phyloP scores from a whole-genome alignment of 2,113 vertebrate species.

The Cathartes aura region DNA sequence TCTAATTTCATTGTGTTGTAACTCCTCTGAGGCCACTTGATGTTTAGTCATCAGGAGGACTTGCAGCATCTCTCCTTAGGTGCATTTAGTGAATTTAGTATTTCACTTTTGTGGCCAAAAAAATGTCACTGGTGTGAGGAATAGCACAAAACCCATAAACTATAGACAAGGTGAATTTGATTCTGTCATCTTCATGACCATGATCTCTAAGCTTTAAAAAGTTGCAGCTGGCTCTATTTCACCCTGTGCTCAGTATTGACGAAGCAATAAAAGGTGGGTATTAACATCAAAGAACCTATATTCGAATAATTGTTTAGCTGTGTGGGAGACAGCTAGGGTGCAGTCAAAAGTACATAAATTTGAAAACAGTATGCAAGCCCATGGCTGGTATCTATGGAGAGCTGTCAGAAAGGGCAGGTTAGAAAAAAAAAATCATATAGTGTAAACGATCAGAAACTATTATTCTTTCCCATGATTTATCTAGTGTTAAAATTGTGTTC shows the following conservation, averaged over 20 bases:
- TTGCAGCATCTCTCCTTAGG: neutral
- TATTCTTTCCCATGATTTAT: neutral
- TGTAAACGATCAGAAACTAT: neutral
- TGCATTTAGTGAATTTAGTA: conserved; percentile 42
- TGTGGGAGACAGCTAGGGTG: neutral
- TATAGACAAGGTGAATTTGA: conserved; percentile 16
- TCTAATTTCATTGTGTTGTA: neutral
- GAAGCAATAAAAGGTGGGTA: conserved; percentile 36
- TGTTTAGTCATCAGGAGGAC: neutral
- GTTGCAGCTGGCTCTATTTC: conserved; percentile 25
- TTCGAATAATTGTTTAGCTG: conserved; percentile 22
- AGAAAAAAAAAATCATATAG: neutral
- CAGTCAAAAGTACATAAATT: conserved; percentile 41
- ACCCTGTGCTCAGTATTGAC: conserved; percentile 12
- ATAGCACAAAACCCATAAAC: conserved; percentile 17
- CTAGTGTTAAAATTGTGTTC: neutral
- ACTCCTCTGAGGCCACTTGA: neutral
- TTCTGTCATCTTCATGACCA: conserved; percentile 38
- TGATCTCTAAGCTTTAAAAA: conserved; percentile 45
- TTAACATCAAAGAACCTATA: conserved; percentile 41
- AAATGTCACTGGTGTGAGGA: conserved; percentile 22
- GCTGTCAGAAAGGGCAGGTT: conserved; percentile 1
- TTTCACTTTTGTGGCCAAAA: conserved; percentile 42
- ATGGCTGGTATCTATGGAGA: neutral
- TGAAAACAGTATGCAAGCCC: neutral